Conservation (phyloP, 1,140 invertebrate genomes). For the Drosophila guanche region DNA sequence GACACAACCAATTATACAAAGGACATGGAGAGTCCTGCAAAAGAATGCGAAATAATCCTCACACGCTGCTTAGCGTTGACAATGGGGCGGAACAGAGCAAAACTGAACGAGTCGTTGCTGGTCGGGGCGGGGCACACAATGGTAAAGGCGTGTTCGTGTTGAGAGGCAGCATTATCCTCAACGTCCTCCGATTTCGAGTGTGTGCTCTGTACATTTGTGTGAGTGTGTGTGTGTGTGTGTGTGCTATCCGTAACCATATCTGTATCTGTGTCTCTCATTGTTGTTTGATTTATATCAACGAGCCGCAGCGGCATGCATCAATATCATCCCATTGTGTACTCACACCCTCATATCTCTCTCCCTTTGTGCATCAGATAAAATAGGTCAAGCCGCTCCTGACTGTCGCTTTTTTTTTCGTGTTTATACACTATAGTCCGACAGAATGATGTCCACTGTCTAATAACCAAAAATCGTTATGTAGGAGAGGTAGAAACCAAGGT, state of each 20-base stretch:
- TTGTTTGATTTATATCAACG: conserved; percentile 72
- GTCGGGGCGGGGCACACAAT: conserved; percentile 24
- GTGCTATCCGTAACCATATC: conserved; percentile 20
- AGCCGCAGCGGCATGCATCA: conserved; percentile 36
- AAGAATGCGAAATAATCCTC: conserved; percentile 74
- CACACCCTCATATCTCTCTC: conserved; percentile 16
- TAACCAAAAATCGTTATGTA: conserved; percentile 37
- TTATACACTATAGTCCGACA: background rate
- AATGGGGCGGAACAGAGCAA: conserved; percentile 49
- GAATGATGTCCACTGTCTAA: conserved; percentile 35
- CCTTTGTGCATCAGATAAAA: conserved; percentile 38
- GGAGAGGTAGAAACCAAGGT: conserved; percentile 6
- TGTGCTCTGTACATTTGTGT: conserved; percentile 2
- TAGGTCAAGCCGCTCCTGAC: conserved; percentile 14
- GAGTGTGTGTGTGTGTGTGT: conserved; percentile 4
- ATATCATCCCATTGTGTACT: conserved; percentile 36
- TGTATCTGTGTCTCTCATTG: conserved; percentile 58
- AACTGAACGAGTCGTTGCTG: conserved; percentile 7
- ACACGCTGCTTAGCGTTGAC: conserved; percentile 73
- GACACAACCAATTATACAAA: conserved; percentile 78
- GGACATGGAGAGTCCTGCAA: conserved; percentile 55
- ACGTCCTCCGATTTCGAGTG: conserved; percentile 54
- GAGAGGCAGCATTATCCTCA: conserved; percentile 64
- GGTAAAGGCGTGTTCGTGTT: conserved; percentile 55
- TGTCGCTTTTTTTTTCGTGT: conserved; percentile 17